Base-by-base conservation (phyloP, 2,113 vertebrate species). In the Panurus biarmicus region DNA sequence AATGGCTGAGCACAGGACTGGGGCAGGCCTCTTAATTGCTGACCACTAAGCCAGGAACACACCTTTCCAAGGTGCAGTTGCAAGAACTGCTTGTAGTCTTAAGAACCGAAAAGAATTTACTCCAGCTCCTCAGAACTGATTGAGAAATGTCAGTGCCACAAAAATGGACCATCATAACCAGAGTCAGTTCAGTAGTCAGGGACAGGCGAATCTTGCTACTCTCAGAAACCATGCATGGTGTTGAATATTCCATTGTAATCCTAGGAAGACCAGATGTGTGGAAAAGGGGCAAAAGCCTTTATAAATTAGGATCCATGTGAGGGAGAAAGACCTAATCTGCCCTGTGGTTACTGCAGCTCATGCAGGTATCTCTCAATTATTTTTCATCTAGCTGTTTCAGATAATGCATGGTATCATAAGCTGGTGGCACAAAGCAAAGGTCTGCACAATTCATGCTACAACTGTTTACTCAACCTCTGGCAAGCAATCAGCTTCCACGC, bases 141-240 rank as follows among this genome's bases (percentile, higher is more conserved):
- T 84, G 48, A 90, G 80, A 78, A 93, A 93, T 60, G 25, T 74
- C 79, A 90, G n/a, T 40, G 72, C 73, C 83, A 78, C 92, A 94
- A 88, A 93, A 86, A 92, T 24, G 45, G 42, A 87, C 53, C 58
- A 75, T 33, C 45, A 33, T 35, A 89, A 89, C 62, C 57, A n/a
- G n/a, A 40, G 51, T 42, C 31, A 58, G 31, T 74, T 72, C 48
- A 75, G 18, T 20, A 65, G 21, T 75, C 9, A 20, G 60, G 62
- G 54, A 72, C 35, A 69, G 60, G 77, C 50, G 65, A 24, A 42
- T 65, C 48, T 33, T 47, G 80, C 53, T 42, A 87, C 29, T 38
- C 33, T 86, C 2, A 6, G 71, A 87, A 94, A 72, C n/a, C 61
- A 76, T 7, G 20, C 47, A 31, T 8, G 40, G 31, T 61, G 42